Evolutionary conservation across 2,888 invertebrate species (phyloP).

Genomic region (Pammene aurita): DNA sequence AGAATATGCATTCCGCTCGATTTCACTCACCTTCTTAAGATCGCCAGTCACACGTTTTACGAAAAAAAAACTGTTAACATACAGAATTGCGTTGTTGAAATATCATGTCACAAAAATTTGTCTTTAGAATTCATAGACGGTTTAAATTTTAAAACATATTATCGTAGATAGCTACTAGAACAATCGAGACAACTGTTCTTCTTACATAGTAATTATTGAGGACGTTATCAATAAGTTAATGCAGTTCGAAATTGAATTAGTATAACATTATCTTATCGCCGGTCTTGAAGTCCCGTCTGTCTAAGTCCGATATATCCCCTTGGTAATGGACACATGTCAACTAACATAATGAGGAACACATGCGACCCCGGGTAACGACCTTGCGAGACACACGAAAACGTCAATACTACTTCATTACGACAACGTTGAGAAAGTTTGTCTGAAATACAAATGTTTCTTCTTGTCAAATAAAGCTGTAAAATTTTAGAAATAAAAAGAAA

Average conservation of each 20-base stretch:
- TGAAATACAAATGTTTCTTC: slow-evolving; percentile 9
- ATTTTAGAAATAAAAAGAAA: neutral
- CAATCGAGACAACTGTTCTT: no score
- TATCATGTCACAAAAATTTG: no score
- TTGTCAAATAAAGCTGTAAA: neutral
- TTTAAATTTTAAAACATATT: no score
- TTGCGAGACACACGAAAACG: slow-evolving; percentile 48
- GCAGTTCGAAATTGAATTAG: slow-evolving; percentile 12
- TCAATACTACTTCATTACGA: slow-evolving; percentile 25
- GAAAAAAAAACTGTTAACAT: no score
- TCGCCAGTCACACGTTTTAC: no score
- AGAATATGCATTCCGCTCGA: no score
- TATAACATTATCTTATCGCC: slow-evolving; percentile 28
- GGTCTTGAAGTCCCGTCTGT: slow-evolving; percentile 32
- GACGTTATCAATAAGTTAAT: slow-evolving; percentile 14
- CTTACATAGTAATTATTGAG: neutral
- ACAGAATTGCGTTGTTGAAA: no score
- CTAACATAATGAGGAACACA: slow-evolving; percentile 62
- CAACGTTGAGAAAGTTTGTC: neutral
- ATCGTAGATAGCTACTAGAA: no score
- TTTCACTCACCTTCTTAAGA: no score
- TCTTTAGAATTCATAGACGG: no score
- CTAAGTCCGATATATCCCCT: slow-evolving; percentile 27
- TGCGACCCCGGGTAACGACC: slow-evolving; percentile 56
- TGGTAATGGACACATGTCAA: slow-evolving; percentile 52